A percentile compares a stretch with the other conserved stretches of the same genome.
Conservation (phyloP, 2,113 vertebrate genomes). For the Andinoacara biseriatus region DNA sequence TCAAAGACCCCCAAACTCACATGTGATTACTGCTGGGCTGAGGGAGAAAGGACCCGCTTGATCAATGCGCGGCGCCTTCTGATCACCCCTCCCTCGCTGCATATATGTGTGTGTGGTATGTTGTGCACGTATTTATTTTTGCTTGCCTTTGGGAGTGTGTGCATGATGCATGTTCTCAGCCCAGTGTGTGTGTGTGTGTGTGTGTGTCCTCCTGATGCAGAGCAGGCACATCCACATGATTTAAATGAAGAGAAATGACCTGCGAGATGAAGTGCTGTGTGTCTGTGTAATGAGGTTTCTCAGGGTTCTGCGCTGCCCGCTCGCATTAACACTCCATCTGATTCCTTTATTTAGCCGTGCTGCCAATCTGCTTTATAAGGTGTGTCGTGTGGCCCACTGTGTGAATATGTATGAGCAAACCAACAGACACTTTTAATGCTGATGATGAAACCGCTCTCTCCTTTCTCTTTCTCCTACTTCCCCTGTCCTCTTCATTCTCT, state of each 20-base stretch:
- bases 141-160: slow-evolving; percentile 6
- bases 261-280: slow-evolving; percentile 65
- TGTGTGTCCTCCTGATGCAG: slow-evolving; percentile 16
- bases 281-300: slow-evolving; percentile 71
- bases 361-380: slow-evolving; percentile 63
- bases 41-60: slow-evolving; percentile 72
- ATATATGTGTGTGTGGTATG: slow-evolving; percentile 48
- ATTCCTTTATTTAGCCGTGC: slow-evolving; percentile 68
- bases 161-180: background rate
- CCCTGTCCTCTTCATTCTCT: slow-evolving; percentile 4
- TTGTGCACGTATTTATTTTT: slow-evolving; percentile 23
- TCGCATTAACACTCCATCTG: slow-evolving; percentile 58
- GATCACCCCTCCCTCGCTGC: slow-evolving; percentile 76
- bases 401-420: slow-evolving; percentile 61
- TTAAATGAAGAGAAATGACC: slow-evolving; percentile 83
- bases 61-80: slow-evolving; percentile 85
- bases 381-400: slow-evolving; percentile 41
- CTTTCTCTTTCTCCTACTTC: slow-evolving; percentile 5
- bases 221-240: slow-evolving; percentile 77
- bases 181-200: background rate
- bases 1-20: slow-evolving; percentile 90
- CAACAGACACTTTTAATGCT: slow-evolving; percentile 54
- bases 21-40: slow-evolving; percentile 89
- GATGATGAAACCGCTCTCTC: slow-evolving; percentile 52
- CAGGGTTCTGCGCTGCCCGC: slow-evolving; percentile 47